Conservation (phyloP, 2,113 vertebrate species). For the Nicator chloris region DNA sequence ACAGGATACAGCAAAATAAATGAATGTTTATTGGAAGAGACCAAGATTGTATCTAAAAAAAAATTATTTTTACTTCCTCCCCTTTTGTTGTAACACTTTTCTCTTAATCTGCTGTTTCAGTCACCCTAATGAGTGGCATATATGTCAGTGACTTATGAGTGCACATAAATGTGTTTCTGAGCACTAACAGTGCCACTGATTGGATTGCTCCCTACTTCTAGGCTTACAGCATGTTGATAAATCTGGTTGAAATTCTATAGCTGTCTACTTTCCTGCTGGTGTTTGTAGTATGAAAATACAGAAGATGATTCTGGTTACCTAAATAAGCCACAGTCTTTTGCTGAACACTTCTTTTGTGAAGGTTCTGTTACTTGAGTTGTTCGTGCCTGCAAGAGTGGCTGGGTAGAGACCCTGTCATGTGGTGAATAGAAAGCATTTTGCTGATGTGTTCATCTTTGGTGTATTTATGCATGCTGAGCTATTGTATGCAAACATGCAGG, state of each 20-base stretch:
- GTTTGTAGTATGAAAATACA: not conserved
- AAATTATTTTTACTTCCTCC: not conserved
- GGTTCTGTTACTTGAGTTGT: not conserved
- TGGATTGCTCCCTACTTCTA: not conserved
- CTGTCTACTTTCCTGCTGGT: not conserved
- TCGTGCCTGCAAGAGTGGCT: not conserved
- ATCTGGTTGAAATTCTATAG: not conserved
- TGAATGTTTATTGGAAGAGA: not conserved
- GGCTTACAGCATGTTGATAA: not conserved
- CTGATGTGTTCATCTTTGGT: not conserved
- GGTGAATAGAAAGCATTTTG: not conserved
- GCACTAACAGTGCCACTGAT: not conserved
- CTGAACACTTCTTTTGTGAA: not conserved
- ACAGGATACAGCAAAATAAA: not conserved
- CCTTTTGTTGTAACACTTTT: not conserved
- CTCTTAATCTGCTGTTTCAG: not conserved
- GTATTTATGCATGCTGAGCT: not conserved
- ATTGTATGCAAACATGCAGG: rapidly evolving
- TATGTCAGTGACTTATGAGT: not conserved
- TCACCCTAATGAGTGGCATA: not conserved
- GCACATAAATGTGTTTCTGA: not conserved
- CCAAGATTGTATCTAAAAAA: not conserved
- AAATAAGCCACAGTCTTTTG: not conserved
- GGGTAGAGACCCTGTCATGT: rapidly evolving
- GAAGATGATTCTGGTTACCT: not conserved